Evolutionary conservation across 2,113 vertebrate genomes (phyloP).

Genomic region (Cairina moschata): DNA sequence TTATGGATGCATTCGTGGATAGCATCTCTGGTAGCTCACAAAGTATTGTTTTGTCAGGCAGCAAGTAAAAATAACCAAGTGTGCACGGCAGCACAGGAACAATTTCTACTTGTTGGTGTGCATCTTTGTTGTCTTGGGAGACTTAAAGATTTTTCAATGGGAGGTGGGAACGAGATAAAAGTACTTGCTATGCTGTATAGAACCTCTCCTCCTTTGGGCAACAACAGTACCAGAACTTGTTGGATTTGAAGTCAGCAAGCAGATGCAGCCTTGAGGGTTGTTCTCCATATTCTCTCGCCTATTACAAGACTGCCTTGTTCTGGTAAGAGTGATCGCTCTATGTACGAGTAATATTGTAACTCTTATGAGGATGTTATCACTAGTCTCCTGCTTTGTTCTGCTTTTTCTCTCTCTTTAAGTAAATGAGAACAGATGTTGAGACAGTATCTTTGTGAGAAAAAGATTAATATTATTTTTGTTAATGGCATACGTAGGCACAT

Average conservation of each 20-base stretch:
- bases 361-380: not conserved
- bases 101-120: not conserved
- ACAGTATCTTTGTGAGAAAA: not conserved
- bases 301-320: not conserved
- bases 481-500: accelerated
- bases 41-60: not conserved
- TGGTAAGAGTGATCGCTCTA: not conserved
- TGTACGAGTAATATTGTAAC: not conserved
- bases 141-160: not conserved
- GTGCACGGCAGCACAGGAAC: not conserved
- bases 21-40: not conserved
- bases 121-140: not conserved
- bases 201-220: not conserved
- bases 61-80: not conserved
- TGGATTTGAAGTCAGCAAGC: not conserved
- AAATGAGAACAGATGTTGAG: not conserved
- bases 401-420: not conserved
- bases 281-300: not conserved
- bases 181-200: not conserved
- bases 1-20: not conserved
- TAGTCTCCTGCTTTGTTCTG: not conserved
- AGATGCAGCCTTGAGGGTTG: not conserved
- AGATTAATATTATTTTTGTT: not conserved
- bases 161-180: not conserved
- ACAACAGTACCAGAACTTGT: not conserved